These are phyloP conservation scores for Leucoraja erinaceus DNA, from an alignment of 2,113 vertebrate genomes.

Conservation along the genomic window DNA sequence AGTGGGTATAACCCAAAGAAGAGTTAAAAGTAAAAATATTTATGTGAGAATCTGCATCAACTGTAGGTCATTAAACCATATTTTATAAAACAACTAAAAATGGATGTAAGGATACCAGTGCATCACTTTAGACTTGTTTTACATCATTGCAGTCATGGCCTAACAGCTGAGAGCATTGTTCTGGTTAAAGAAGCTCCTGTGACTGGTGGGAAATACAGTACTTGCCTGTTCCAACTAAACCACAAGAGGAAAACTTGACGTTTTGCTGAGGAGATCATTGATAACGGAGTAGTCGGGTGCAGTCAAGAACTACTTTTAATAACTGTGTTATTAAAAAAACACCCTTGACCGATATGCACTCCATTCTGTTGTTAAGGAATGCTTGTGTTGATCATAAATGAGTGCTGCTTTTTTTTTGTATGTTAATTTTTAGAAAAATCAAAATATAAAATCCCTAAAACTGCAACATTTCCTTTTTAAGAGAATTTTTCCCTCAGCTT, in stretches of 20 bases:
- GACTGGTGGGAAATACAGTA: neutral
- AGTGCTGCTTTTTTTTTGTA: neutral
- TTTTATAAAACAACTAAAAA: neutral
- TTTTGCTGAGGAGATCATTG: neutral
- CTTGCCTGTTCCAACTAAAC: neutral
- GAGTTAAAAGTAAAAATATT: neutral
- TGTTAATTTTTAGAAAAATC: conserved; percentile 19
- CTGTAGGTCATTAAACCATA: neutral
- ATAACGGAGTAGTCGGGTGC: neutral
- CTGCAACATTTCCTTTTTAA: conserved; percentile 21
- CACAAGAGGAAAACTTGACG: neutral
- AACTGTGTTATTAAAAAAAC: neutral
- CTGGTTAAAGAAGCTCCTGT: neutral
- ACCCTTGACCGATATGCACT: neutral
- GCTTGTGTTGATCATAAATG: neutral
- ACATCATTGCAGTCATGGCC: neutral
- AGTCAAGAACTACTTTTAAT: neutral
- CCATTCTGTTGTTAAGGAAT: neutral
- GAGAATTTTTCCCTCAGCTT: neutral
- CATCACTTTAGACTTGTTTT: neutral
- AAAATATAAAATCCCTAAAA: conserved; percentile 20
- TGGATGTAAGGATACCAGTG: neutral
- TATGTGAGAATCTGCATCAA: neutral
- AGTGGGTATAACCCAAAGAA: neutral
- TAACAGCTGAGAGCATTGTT: neutral